Percentiles rank a stretch among this genome's conserved stretches.
These are phyloP conservation scores for Mesoclemmys tuberculata DNA, from an alignment of 2,113 vertebrate species.

Conservation along the genomic window DNA sequence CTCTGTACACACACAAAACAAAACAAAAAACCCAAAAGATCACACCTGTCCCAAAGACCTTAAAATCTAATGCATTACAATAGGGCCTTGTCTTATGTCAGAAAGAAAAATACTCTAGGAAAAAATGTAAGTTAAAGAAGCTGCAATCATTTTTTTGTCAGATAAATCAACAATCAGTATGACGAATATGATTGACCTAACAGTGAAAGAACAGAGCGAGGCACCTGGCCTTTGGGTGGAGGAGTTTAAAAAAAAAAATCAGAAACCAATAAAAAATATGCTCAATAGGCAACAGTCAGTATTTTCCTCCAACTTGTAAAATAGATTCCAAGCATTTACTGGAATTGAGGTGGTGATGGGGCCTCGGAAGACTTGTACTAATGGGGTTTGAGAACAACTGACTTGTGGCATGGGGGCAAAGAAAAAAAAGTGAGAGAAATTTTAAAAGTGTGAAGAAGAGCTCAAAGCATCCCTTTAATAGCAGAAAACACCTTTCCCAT, in stretches of 20 bases:
- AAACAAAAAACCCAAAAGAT: not conserved
- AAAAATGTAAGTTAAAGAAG: not conserved
- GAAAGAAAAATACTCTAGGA: not conserved
- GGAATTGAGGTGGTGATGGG: not conserved
- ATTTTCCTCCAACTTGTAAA: not conserved
- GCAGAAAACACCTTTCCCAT: not conserved
- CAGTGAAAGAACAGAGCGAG: not conserved
- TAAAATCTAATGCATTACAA: not conserved
- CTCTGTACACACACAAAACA: not conserved
- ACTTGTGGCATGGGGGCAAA: not conserved
- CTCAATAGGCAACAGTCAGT: not conserved
- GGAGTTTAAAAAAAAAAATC: not conserved
- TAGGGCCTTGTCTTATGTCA: not conserved
- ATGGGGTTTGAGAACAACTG: not conserved
- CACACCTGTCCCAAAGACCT: not conserved
- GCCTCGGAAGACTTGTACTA: not conserved
- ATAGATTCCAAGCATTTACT: not conserved
- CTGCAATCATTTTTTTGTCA: not conserved
- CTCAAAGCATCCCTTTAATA: not conserved
- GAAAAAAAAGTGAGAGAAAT: not conserved
- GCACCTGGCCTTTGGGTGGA: not conserved
- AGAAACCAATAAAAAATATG: not conserved
- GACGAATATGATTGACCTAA: not conserved
- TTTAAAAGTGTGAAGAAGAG: not conserved
- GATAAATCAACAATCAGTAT: not conserved